Conservation (phyloP, 1,140 invertebrate species). For the Belonocnema kinseyi region DNA sequence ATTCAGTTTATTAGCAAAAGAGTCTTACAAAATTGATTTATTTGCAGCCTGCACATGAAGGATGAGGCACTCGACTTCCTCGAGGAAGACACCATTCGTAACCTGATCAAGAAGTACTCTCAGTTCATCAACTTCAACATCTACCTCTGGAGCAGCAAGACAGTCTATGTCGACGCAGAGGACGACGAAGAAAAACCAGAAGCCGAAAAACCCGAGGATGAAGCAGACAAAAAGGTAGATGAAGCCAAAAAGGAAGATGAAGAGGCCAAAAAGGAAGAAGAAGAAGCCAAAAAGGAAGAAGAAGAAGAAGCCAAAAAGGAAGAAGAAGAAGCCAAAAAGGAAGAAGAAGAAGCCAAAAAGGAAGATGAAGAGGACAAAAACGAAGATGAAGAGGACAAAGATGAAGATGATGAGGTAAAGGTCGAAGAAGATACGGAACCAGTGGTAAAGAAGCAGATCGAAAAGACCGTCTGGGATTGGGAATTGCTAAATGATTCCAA, state of each 20-base stretch:
- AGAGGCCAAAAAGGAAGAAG: slow-evolving; percentile 77
- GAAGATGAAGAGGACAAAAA: slow-evolving; percentile 79
- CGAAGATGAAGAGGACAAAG: slow-evolving; percentile 77
- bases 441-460: slow-evolving; percentile 91
- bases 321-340: slow-evolving; percentile 76
- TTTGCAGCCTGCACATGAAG: slow-evolving; percentile 90
- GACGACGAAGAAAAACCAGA: slow-evolving; percentile 73
- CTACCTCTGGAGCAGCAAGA: slow-evolving; percentile 96
- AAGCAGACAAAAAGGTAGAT: slow-evolving; percentile 73
- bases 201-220: slow-evolving; percentile 86
- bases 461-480: slow-evolving; percentile 99
- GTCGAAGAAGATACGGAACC: slow-evolving; percentile 84
- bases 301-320: slow-evolving; percentile 77
- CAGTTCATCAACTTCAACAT: slow-evolving; percentile 99
- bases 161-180: slow-evolving; percentile 91
- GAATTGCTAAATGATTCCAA: slow-evolving; percentile 96
- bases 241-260: slow-evolving; percentile 78
- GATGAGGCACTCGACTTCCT: slow-evolving; percentile 98
- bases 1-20: slow-evolving; percentile 13
- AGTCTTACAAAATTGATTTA: slow-evolving; percentile 19
- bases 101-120: slow-evolving; percentile 97
- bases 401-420: slow-evolving; percentile 78
- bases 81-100: slow-evolving; percentile 92
- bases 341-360: slow-evolving; percentile 77
- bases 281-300: slow-evolving; percentile 78